These are phyloP conservation scores for Podocnemis expansa DNA, from an alignment of 2,113 vertebrate genomes.

Conservation along the genomic window DNA sequence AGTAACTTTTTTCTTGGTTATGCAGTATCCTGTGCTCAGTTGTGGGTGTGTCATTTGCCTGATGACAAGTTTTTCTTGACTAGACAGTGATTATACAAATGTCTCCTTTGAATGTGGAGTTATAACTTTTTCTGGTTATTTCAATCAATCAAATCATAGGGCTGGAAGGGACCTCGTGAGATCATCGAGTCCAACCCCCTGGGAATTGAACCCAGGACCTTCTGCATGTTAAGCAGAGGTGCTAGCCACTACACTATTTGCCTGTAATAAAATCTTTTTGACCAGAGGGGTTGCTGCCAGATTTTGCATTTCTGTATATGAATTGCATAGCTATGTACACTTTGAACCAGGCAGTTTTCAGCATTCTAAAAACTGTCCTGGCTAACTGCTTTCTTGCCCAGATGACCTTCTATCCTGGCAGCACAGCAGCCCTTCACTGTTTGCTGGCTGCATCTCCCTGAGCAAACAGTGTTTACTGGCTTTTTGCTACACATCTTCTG, in stretches of 20 bases:
- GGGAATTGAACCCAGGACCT: too few relatives aligned
- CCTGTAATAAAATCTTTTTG: not conserved
- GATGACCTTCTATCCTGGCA: not conserved
- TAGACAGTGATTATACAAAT: not conserved
- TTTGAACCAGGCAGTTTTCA: not conserved
- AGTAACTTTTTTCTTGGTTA: not conserved
- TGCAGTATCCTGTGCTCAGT: not conserved
- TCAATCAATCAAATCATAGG: too few relatives aligned
- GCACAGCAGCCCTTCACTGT: not conserved
- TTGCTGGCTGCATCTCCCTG: not conserved
- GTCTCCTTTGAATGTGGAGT: not conserved
- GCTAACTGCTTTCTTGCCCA: not conserved
- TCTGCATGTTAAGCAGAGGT: too few relatives aligned
- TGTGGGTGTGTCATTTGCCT: not conserved
- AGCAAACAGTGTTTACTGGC: accelerated
- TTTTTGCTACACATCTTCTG: not conserved
- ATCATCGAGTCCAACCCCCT: too few relatives aligned
- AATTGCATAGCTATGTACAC: not conserved
- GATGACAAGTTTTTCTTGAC: not conserved
- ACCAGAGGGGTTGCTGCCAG: not conserved
- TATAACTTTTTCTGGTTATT: not conserved
- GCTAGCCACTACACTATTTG: too few relatives aligned
- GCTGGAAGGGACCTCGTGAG: too few relatives aligned
- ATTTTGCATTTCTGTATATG: not conserved
- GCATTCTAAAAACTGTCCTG: not conserved